Evolutionary conservation across 2,888 invertebrate genomes (phyloP).

Genomic region (Agrypnus murinus): DNA sequence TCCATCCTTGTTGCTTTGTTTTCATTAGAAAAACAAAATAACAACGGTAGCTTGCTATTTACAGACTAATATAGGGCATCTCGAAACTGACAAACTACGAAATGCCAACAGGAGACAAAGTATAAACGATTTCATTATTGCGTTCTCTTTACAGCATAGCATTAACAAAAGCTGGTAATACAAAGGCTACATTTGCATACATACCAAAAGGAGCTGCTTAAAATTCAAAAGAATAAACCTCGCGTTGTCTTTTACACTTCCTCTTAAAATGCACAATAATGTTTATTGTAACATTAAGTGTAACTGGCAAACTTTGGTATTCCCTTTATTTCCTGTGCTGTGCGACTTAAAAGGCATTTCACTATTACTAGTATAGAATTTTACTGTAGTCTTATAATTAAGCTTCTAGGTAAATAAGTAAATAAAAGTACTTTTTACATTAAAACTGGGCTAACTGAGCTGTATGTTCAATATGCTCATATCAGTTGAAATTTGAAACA

Average conservation of each 20-base stretch:
- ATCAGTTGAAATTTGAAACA: too few species aligned
- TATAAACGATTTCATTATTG: slow-evolving; percentile 47
- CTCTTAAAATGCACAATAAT: slow-evolving; percentile 49
- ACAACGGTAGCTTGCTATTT: slow-evolving; percentile 8
- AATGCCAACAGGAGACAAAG: slow-evolving; percentile 40
- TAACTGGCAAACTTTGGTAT: slow-evolving; percentile 43
- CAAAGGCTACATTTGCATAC: slow-evolving; percentile 51
- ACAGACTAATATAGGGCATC: slow-evolving; percentile 5
- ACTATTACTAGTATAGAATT: too few species aligned
- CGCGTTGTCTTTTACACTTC: slow-evolving; percentile 51
- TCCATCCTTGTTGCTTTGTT: too few species aligned
- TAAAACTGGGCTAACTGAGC: too few species aligned
- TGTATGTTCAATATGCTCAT: too few species aligned
- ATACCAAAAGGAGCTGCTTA: slow-evolving; percentile 48
- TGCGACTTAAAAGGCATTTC: not conserved
- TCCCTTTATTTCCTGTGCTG: slow-evolving; percentile 31
- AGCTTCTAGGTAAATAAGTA: too few species aligned
- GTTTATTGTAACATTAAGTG: slow-evolving; percentile 50
- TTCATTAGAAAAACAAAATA: not conserved
- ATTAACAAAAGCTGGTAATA: slow-evolving; percentile 47
- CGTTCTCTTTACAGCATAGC: slow-evolving; percentile 41
- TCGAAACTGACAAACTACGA: slow-evolving; percentile 32
- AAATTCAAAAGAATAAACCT: slow-evolving; percentile 51
- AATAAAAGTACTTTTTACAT: too few species aligned
- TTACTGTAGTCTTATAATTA: too few species aligned